These are phyloP conservation scores for Stenolophus ochropezus DNA, from an alignment of 2,888 invertebrate species.

Conservation along the genomic window DNA sequence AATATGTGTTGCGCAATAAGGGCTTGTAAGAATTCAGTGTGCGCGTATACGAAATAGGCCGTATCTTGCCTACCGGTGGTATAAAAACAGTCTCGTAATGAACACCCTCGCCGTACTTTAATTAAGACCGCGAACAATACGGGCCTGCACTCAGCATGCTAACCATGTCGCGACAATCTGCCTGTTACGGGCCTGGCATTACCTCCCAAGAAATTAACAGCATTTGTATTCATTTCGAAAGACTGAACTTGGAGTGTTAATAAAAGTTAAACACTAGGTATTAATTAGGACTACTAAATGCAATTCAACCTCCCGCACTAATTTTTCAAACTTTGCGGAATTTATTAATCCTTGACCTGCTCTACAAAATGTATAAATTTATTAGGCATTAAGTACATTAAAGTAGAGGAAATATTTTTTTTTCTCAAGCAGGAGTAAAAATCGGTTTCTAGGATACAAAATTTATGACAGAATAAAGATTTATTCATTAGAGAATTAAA, in stretches of 20 bases:
- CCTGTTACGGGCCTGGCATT: slow-evolving; percentile 28
- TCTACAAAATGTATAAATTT: too few species aligned
- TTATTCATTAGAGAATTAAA: too few species aligned
- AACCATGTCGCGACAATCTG: slow-evolving; percentile 25
- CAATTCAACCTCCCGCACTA: background rate
- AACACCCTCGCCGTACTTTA: slow-evolving; percentile 3
- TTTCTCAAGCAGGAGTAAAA: too few species aligned
- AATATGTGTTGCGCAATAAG: too few species aligned
- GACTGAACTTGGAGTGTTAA: slow-evolving; percentile 49
- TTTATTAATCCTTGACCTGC: too few species aligned
- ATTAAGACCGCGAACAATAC: slow-evolving; percentile 33
- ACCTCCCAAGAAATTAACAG: slow-evolving; percentile 48
- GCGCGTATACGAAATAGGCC: too few species aligned
- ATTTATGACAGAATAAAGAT: too few species aligned
- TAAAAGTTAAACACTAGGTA: slow-evolving; percentile 53
- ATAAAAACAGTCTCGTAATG: background rate
- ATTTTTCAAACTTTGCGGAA: background rate
- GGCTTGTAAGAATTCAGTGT: too few species aligned
- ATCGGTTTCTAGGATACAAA: too few species aligned
- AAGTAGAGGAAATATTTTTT: too few species aligned
- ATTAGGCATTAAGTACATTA: too few species aligned
- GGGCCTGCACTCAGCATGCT: background rate
- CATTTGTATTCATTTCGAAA: slow-evolving; percentile 52
- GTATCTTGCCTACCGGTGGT: too few species aligned
- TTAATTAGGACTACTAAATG: slow-evolving; percentile 26